Base-by-base conservation (phyloP, 2,113 vertebrate species). In the Rattus norvegicus region DNA sequence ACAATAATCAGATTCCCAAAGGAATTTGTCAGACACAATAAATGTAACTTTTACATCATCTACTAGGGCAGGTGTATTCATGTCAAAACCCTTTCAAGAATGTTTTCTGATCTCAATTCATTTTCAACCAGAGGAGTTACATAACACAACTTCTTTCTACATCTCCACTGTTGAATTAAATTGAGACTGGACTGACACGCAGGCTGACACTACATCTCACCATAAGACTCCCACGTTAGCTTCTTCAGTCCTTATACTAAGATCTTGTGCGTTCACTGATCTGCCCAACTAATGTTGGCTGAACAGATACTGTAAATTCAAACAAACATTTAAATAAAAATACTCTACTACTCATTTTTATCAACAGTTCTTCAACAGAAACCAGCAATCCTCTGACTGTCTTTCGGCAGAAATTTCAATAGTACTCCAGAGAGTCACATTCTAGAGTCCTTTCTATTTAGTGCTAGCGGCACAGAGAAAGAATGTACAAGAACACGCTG, bases 361-460 rank as follows among this genome's bases (percentile, higher is more conserved):
- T 36, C 61, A 33, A 63, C 14, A 47, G 24, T 47, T 77, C 22
- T 52, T 96, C 47, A 56, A 56, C 19, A 92, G 52, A 76, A 93
- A 75, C 43, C 93, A 92, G 75, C 81, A 61, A 20, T 33, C n/a
- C n/a, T 59, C 70, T 89, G 75, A 13, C 92, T 69, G 12, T 3
- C 77, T 92, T 56, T 72, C 88, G 70, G 14, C 56, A 84, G 80
- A 90, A 80, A 92, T 84, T 67, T 95, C 69, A 87, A 92, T 52
- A 81, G 63, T n/a, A 89, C 36, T 47, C 73, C 56, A 36, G 33
- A 88, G 30, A 92, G n/a, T 2, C 77, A 56, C 28, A 19, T 36
- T 85, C 65, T 63, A 76, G 75, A 52, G 79, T n/a, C 83, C 54
- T 90, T 75, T 93, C 10, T 72, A 33, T 33, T 95, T 91, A 93